These are phyloP conservation scores for Melanogrammus aeglefinus DNA, from an alignment of 2,797 vertebrate species.

Conservation along the genomic window DNA sequence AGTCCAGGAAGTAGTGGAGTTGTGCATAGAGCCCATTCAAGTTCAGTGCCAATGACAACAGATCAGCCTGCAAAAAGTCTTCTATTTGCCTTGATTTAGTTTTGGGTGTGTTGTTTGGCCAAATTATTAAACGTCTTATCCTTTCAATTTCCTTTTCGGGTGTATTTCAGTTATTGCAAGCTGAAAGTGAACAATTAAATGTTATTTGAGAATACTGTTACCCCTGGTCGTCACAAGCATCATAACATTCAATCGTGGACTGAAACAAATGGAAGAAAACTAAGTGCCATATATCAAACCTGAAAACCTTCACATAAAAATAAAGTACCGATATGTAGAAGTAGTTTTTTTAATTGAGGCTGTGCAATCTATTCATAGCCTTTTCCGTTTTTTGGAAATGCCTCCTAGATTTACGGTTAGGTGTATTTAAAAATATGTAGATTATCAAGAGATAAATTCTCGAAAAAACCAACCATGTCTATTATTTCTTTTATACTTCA, in stretches of 20 bases:
- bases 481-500: background rate
- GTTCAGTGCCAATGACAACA: background rate
- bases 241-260: no score
- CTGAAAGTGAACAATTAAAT: background rate
- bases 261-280: background rate
- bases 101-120: background rate
- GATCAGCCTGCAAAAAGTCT: background rate
- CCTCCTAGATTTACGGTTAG: background rate
- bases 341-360: background rate
- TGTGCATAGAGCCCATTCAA: no score
- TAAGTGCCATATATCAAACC: background rate
- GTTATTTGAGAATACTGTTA: background rate
- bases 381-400: background rate
- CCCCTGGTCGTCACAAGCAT: background rate
- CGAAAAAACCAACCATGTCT: background rate
- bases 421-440: no score
- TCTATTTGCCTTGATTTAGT: background rate
- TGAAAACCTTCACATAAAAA: background rate
- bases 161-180: background rate
- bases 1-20: no score
- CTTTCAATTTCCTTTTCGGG: background rate
- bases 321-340: no score
- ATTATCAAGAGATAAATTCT: background rate
- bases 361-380: background rate
- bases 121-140: background rate